A percentile compares a stretch with the other conserved stretches of the same genome.
These are phyloP conservation scores for Azemiops feae DNA, from an alignment of 2,113 vertebrate genomes.

Conservation along the genomic window DNA sequence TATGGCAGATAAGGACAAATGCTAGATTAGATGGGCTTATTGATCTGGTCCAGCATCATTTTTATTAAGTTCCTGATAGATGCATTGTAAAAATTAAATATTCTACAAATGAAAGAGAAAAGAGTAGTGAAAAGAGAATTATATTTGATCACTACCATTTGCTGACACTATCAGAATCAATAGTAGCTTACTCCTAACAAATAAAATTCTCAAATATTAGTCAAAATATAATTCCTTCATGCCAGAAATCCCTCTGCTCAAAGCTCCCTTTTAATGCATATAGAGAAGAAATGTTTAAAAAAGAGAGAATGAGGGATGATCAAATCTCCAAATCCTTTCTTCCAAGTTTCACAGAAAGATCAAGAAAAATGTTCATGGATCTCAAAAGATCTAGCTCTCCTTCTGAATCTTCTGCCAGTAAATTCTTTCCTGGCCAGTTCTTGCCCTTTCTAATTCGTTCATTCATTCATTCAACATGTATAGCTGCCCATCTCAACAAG, in stretches of 20 bases:
- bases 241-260: background rate
- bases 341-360: background rate
- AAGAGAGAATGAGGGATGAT: background rate
- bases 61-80: background rate
- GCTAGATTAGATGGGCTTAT: too few species aligned
- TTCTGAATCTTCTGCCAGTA: background rate
- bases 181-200: background rate
- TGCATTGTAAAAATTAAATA: background rate
- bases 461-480: too few species aligned
- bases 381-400: background rate
- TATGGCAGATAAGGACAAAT: too few species aligned
- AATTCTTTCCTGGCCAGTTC: background rate
- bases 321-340: background rate
- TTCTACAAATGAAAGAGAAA: background rate
- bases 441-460: background rate
- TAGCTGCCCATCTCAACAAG: too few species aligned
- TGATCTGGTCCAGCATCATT: too few species aligned
- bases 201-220: background rate
- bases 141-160: background rate
- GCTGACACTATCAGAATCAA: background rate
- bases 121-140: background rate
- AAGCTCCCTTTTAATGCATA: background rate
- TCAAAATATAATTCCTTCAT: background rate
- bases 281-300: slow-evolving; percentile 11
- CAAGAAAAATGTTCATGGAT: background rate